Conservation (phyloP, 2,113 vertebrate species). For the Perca flavescens region DNA sequence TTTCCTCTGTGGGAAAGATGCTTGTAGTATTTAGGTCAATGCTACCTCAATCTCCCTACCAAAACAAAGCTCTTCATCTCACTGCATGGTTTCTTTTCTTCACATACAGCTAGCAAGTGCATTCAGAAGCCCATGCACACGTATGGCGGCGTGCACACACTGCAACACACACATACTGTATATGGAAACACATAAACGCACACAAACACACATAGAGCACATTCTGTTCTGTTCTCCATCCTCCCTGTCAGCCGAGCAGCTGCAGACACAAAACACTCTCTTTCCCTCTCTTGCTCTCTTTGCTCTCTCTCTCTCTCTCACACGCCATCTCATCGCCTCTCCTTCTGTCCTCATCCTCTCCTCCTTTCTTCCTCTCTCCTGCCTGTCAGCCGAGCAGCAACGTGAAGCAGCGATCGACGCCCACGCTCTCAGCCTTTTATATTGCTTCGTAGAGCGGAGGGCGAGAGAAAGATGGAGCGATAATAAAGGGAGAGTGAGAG, state of each 20-base stretch:
- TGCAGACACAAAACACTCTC: constrained; percentile 58
- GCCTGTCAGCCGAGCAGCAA: constrained; percentile 65
- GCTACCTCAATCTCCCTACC: constrained; percentile 37
- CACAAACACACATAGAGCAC: constrained; percentile 18
- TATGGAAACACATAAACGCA: constrained; percentile 14
- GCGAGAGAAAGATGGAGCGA: background rate
- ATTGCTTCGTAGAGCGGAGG: constrained; percentile 46
- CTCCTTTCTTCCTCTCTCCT: constrained; percentile 41
- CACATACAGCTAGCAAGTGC: constrained; percentile 21
- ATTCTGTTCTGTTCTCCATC: constrained; percentile 52
- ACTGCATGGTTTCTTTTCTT: constrained; percentile 6
- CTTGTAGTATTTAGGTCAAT: constrained; percentile 64
- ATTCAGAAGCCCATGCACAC: background rate
- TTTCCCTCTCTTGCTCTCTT: constrained; percentile 18
- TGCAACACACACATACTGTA: constrained; percentile 3
- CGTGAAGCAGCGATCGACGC: constrained; percentile 52
- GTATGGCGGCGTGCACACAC: background rate
- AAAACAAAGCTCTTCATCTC: constrained; percentile 49
- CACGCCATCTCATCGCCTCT: constrained; percentile 15
- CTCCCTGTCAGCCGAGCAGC: constrained; percentile 55
- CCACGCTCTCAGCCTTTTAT: constrained; percentile 48
- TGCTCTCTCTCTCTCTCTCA: background rate
- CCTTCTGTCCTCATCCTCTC: constrained; percentile 30
- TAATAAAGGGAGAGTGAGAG: background rate
- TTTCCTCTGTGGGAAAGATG: constrained; percentile 48